phyloP scores from a whole-genome alignment of 2,797 vertebrate genomes.

The Mus caroli region DNA sequence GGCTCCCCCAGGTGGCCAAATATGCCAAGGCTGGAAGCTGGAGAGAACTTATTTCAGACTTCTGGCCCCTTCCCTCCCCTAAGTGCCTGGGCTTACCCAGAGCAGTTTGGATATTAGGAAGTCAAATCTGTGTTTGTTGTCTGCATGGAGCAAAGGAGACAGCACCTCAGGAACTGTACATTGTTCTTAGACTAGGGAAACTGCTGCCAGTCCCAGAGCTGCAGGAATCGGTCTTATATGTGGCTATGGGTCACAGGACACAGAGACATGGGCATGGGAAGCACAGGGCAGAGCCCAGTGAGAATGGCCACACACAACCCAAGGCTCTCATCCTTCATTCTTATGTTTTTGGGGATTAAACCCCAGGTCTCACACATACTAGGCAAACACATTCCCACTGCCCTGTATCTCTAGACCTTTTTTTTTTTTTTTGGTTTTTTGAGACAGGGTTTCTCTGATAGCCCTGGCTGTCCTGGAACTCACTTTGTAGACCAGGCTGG shows the following conservation, averaged over 20 bases:
- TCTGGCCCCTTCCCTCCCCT: background rate
- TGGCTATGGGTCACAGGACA: background rate
- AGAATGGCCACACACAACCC: background rate
- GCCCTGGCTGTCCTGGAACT: no score
- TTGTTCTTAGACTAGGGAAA: background rate
- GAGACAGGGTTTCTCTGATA: no score
- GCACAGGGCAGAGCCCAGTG: background rate
- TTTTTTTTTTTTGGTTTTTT: background rate
- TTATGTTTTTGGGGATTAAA: background rate
- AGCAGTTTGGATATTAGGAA: background rate
- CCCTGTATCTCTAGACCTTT: background rate
- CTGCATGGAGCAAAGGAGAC: fast-evolving
- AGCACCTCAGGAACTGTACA: background rate
- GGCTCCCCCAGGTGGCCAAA: slow-evolving; percentile 82
- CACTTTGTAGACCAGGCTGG: no score
- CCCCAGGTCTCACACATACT: background rate
- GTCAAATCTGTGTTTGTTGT: background rate
- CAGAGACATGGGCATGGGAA: background rate
- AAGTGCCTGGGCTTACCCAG: background rate
- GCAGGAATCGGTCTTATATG: background rate
- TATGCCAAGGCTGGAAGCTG: slow-evolving; percentile 8
- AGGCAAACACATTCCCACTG: background rate
- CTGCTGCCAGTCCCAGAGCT: background rate
- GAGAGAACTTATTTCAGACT: background rate
- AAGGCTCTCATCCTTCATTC: background rate